Base-by-base conservation (phyloP, 2,797 vertebrate species). In the Phalanger gymnotis region DNA sequence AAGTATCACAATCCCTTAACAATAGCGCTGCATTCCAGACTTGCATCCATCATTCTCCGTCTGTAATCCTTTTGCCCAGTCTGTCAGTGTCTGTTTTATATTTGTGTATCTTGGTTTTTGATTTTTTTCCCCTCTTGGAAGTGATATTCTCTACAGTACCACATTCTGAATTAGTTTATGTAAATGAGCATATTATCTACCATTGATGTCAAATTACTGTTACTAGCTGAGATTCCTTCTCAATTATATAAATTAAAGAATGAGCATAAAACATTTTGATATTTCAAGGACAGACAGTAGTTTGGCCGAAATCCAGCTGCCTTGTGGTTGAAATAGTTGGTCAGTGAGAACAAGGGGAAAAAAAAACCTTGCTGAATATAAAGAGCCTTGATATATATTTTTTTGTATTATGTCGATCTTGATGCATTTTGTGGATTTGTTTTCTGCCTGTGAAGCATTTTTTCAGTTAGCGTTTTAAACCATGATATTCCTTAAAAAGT, bases 161-260 rank as follows among this genome's bases (percentile, higher is more conserved):
- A 57, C 56, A 55, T 91, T 90, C 10, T 91, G 90, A 61, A 56
- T 95, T 93, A 58, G 91, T 92, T 90, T 93, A 91, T 51, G 73
- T 51, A 87, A 51, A 87, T 87, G 40, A 87, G 25, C 73, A 87
- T 87, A 51, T 87, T 87, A 87, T 87, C 73, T 81, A 91, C 6
- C 53, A 95, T 31, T 92, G 90, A 9, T 92, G 16, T 93, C 40
- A 90, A 94, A 92, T 87, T 87, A 51, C 73, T 51, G 73, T 27
- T 87, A 87, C 73, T 40, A 73, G 61, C 61, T 51, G 73, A 87
- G 40, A 51, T 87, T 87, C 56, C 94, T 96, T 93, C 95, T 81
- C 96, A 66, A 91, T 91, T 53, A 53, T 91, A 92, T 92, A 95
- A 95, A 54, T 95, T 95, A 94, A 95, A 89, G 47, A 19, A 73